Evolutionary conservation across 2,888 invertebrate genomes (phyloP).

Genomic region (Agelastica alni): DNA sequence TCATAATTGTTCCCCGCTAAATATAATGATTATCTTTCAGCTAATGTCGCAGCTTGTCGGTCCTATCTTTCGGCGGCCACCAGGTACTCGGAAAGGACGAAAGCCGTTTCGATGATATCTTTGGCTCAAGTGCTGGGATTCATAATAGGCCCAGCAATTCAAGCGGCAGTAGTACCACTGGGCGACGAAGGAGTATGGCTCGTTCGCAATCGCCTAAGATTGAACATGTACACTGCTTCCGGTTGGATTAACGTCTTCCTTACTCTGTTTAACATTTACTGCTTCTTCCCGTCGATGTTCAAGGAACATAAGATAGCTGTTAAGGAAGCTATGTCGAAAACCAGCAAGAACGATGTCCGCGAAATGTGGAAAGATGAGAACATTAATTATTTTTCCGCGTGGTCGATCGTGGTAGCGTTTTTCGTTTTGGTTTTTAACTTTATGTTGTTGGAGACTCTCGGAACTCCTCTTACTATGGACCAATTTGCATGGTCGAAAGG

Average conservation of each 20-base stretch:
- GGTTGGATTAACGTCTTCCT: conserved; percentile 84
- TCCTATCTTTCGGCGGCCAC: conserved; percentile 86
- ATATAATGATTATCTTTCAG: conserved; percentile 55
- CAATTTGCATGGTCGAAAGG: conserved; percentile 84
- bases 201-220: conserved; percentile 61
- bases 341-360: conserved; percentile 72
- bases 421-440: conserved; percentile 87
- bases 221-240: conserved; percentile 84
- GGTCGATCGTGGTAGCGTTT: conserved; percentile 79
- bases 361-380: conserved; percentile 73
- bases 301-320: conserved; percentile 78
- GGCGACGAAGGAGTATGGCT: conserved; percentile 67
- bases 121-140: conserved; percentile 86
- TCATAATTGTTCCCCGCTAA: background rate
- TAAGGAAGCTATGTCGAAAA: conserved; percentile 75
- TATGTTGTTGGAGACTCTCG: conserved; percentile 84
- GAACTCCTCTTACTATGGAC: conserved; percentile 84
- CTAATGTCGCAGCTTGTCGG: conserved; percentile 82
- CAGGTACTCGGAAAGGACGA: conserved; percentile 76
- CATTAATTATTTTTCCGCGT: conserved; percentile 75
- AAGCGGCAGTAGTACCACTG: conserved; percentile 78
- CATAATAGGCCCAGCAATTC: conserved; percentile 82
- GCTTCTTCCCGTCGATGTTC: conserved; percentile 77
- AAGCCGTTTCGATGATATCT: conserved; percentile 81
- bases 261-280: conserved; percentile 70